Percentiles rank a stretch among this genome's conserved stretches.
These are phyloP conservation scores for Heliconius sara DNA, from an alignment of 2,888 invertebrate species.

Conservation along the genomic window DNA sequence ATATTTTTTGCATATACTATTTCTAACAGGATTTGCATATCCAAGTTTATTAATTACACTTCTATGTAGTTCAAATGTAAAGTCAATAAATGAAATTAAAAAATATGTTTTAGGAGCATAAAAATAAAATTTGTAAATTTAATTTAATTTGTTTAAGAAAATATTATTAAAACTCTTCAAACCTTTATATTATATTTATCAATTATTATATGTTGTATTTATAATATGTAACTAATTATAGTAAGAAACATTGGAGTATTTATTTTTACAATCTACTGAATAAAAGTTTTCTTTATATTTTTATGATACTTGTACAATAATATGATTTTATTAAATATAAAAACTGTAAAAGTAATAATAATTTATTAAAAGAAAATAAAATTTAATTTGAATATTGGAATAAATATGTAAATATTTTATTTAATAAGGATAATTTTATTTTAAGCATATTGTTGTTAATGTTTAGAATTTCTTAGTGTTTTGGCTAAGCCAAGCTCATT, in stretches of 20 bases:
- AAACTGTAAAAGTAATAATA: neutral
- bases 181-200: neutral
- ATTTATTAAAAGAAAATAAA: neutral
- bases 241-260: neutral
- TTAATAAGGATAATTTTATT: neutral
- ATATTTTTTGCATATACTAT: neutral
- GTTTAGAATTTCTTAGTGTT: slow-evolving; percentile 34
- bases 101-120: neutral
- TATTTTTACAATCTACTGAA: neutral
- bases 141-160: slow-evolving; percentile 2
- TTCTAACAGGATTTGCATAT: neutral
- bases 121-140: neutral
- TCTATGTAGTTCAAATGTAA: neutral
- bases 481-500: slow-evolving; percentile 55
- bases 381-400: neutral
- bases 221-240: neutral
- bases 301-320: neutral
- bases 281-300: neutral
- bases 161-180: neutral
- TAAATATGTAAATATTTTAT: slow-evolving; percentile 6
- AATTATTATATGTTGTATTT: neutral
- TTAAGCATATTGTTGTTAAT: slow-evolving; percentile 32
- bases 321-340: neutral
- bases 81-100: slow-evolving; percentile 5
- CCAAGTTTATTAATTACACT: neutral